Base-by-base conservation (phyloP, 2,888 invertebrate genomes). In the Oegoconia quadripuncta region DNA sequence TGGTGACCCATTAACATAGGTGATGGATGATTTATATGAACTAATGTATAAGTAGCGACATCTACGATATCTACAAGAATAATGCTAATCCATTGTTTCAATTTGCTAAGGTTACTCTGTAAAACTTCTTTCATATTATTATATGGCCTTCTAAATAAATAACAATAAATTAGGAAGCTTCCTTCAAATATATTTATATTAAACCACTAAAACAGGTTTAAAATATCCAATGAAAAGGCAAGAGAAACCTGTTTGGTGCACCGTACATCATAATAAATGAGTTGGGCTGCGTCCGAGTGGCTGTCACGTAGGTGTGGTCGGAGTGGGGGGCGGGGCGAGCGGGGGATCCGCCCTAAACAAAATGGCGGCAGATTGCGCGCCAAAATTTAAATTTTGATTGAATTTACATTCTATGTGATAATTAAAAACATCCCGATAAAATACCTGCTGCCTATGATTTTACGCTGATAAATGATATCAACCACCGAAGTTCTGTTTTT, bases 321-420 rank as follows among this genome's bases (percentile, higher is more conserved):
- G 68, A 59, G n/a, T n/a, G 71, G 69, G 78, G 79, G 88, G 89
- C 88, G 86, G 84, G 74, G 76, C 88, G 55, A 46, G 75, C 69
- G 74, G 79, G 81, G 83, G 67, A 67, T 64, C 82, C 89, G 88
- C 90, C 90, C 81, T 66, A 81, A 89, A 87, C 89, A 89, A 88
- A 88, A 88, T 88, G 90, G 89, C 89, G 76, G 76, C 76, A 67
- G 72, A 74, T 74, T 73, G 75, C 88, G 89, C 89, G 90, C 89
- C 89, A 89, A 90, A 65, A 72, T 84, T 84, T 72, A 70, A 87
- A 83, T 77, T n/a, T 77, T 59, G 37, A 48, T 12, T 25, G 2
- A 5, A 11, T 7, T 18, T 5, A 18, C 18, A 63, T 31, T 26
- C 12, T 32, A n/a, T n/a, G n/a, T n/a, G n/a, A n/a, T n/a, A n/a